Base-by-base conservation (phyloP, 2,888 invertebrate species). In the Nephrotoma flavescens region DNA sequence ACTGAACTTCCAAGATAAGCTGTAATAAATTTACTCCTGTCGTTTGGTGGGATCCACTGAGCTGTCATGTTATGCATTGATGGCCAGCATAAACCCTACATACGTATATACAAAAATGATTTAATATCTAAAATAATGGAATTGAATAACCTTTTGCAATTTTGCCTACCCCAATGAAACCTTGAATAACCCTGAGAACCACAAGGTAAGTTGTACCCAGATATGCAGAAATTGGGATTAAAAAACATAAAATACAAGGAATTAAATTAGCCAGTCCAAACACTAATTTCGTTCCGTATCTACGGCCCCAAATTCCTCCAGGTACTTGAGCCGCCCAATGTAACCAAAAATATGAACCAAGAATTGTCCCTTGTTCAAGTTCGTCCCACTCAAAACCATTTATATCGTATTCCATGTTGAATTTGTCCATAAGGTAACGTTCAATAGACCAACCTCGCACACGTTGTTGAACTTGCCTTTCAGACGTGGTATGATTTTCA, bases 21-120 rank as follows among this genome's bases (percentile, higher is more conserved):
- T 44, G 94, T 94, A 3, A 95, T 93, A 88, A 94, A 94, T 90
- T 94, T 95, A 89, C 96, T 95, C 87, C 96, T 93, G 90, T 97
- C 97, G 88, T 95, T 93, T 0, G 95, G 95, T 12, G 96, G 96
- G 86, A 96, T 96, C 97, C 97, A 97, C 88, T 94, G 93, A 0
- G 96, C 95, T 88, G 96, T 95, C 92, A 97, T 93, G 41, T 95
- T 92, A 90, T 96, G 95, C 95, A 96, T 95, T 2, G 95, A 94
- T 2, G 96, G 96, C 94, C 95, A 96, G 4, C 94, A 92, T 41
- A 94, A 92, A 4, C 94, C 94, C 94, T 94, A 87, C 83, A 90
- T 88, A 86, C 4, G 19, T n/a, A 4, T 84, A 12, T 44, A 85
- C 15, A 41, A 41, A 44, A 87, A 45, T 71, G 7, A 45, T 85